Evolutionary conservation across 1,140 invertebrate species (phyloP).

Genomic region (Scylla paramamosain): DNA sequence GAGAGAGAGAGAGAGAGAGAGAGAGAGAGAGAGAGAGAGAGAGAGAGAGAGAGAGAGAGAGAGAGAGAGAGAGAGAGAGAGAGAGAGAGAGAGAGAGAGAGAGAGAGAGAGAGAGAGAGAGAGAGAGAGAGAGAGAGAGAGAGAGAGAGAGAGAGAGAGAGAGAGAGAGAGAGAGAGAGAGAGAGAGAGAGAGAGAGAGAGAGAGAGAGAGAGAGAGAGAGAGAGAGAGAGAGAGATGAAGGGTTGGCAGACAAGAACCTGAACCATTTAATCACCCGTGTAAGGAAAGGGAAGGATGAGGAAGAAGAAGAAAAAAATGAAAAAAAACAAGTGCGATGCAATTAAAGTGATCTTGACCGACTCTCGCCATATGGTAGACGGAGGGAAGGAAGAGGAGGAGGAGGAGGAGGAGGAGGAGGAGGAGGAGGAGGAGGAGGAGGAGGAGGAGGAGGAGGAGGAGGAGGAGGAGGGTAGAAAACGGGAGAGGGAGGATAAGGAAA

Average conservation of each 20-base stretch:
- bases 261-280: neutral
- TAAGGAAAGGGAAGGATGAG: neutral
- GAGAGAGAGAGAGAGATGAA: neutral
- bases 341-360: constrained; percentile 25
- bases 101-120: constrained; percentile 12
- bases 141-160: constrained; percentile 20
- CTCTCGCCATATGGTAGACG: neutral
- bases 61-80: constrained; percentile 16
- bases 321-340: neutral
- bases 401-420: constrained; percentile 18
- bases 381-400: neutral
- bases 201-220: constrained; percentile 3
- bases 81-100: neutral
- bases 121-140: constrained; percentile 16
- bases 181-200: neutral
- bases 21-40: constrained; percentile 20
- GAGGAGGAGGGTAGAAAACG: neutral
- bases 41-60: constrained; percentile 16
- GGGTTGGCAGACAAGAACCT: neutral
- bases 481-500: constrained; percentile 16
- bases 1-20: constrained; percentile 12
- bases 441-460: neutral
- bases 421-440: neutral
- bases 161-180: too few species aligned
- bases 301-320: neutral